Evolutionary conservation across 2,888 invertebrate genomes (phyloP), one percentile per base, ranked within the genome.

Genomic region (Chamaedrilus cognettii): DNA sequence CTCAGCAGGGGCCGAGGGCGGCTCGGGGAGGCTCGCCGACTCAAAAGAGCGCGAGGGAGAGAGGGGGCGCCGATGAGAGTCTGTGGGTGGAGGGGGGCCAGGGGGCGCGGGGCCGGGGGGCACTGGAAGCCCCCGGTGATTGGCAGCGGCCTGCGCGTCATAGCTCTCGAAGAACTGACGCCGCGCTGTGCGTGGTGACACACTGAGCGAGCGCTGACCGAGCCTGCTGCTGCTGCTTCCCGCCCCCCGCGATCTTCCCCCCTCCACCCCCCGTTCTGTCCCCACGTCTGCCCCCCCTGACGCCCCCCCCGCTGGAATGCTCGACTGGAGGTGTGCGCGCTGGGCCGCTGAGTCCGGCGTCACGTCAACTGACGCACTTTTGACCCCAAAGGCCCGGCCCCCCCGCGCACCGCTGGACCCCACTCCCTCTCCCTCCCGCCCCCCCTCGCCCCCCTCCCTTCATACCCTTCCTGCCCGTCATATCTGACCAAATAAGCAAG

Each of bases 161-260:
- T 73, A 72, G 49, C 67, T 65, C 3, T 72, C 73, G 57, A 67
- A 74, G 63, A 73, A 73, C 57, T 67, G 56, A 57, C 58, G 57
- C 30, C 73, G 49, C 15, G 71, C 72, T 4, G 68, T 61, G 32
- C 65, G 33, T 15, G 70, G 71, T 3, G 73, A 74, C 31, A 64
- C 58, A 33, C 71, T 72, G 35, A 49, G 64, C 23, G 70, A 63
- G 31, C 62, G 58, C 59, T 61, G 64, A 42, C 23, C 50, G 26
- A n/a, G n/a, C n/a, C n/a, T n/a, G n/a, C n/a, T n/a, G n/a, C n/a
- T n/a, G n/a, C n/a, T n/a, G n/a, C n/a, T n/a, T 52, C 5, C 11
- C 23, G 7, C n/a, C 26, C 30, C 28, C 30, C n/a, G 30, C 4
- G 30, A 31, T 31, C 32, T 32, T 15, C 15, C 57, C 4, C 30